Evolutionary conservation across 2,888 invertebrate species (phyloP), one percentile per base, ranked within the genome.

Genomic region (Andrena bicolor): DNA sequence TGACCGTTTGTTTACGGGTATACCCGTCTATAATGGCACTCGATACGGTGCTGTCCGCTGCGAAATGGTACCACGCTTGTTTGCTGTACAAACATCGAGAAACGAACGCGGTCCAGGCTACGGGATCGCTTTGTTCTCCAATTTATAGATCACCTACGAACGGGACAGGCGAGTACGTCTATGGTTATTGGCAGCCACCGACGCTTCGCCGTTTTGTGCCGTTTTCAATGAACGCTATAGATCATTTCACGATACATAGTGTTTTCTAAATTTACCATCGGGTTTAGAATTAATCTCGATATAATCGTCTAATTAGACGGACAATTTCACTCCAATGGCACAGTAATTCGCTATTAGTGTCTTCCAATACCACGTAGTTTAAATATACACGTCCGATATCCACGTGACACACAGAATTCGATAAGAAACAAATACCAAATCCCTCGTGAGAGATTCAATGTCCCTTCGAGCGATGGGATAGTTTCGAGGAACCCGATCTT

Each of bases 341-440:
- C 16, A 41, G 41, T 16, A 16, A 41, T 41, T 41, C 16, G 41
- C 16, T 5, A 16, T 13, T 41, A 41, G 16, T 41, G 41, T 41
- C 13, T 13, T 41, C 41, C 3, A 13, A 41, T 41, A 13, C 4
- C 13, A 13, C 10, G 13, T 13, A 13, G 3, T 13, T 41, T 41
- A 41, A 41, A 41, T 41, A 13, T 41, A 41, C 41, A 41, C 41
- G 41, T 41, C 1, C 41, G 41, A 41, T 13, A 4, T 41, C 41
- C 41, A 60, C 35, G 70, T 56, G 73, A 70, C 64, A 77, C n/a
- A 65, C 61, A 13, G 64, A 51, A 74, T 69, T 79, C 60, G 66
- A 73, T 60, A 64, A 70, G 79, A 74, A 82, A 74, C 66, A 74
- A 74, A 82, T 82, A 71, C 51, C 28, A 51, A 70, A 79, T 79